Conservation (phyloP, 2,888 invertebrate genomes). For the Hyposoter dolosus region DNA sequence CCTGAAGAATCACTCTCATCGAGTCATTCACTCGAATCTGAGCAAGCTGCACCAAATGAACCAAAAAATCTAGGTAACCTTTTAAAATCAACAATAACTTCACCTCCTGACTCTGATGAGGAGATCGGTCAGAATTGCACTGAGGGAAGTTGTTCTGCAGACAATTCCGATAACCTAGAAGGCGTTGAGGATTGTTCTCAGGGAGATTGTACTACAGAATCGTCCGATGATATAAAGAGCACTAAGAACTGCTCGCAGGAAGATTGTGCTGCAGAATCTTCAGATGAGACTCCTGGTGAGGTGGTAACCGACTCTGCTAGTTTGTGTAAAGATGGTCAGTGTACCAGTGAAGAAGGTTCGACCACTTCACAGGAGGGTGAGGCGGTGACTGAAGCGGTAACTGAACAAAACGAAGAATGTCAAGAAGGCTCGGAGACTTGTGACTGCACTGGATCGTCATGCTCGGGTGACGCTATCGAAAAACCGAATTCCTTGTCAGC, state of each 20-base stretch:
- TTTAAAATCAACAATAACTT: not conserved
- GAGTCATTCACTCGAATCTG: not conserved
- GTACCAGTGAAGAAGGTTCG: conserved; percentile 11
- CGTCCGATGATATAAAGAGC: not conserved
- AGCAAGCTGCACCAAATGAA: not conserved
- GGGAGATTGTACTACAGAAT: not conserved
- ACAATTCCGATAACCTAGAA: not conserved
- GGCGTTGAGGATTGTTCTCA: not conserved
- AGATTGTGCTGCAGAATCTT: conserved; percentile 17
- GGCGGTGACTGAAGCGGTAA: not conserved
- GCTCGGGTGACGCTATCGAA: not conserved
- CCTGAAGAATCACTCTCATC: not conserved
- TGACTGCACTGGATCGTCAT: conserved; percentile 42
- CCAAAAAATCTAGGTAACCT: not conserved
- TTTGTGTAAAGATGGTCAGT: conserved; percentile 12
- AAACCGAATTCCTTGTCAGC: not conserved
- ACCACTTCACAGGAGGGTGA: not conserved
- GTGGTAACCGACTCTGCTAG: not conserved
- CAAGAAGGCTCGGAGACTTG: conserved; percentile 38
- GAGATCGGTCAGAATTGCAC: not conserved
- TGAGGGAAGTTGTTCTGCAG: not conserved
- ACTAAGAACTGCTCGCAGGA: not conserved
- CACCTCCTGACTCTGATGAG: not conserved
- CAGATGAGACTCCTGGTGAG: conserved; percentile 2
- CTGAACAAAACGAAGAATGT: conserved; percentile 18